These are phyloP conservation scores for Drosophila paramelanica DNA, from an alignment of 2,888 invertebrate genomes.

Conservation along the genomic window DNA sequence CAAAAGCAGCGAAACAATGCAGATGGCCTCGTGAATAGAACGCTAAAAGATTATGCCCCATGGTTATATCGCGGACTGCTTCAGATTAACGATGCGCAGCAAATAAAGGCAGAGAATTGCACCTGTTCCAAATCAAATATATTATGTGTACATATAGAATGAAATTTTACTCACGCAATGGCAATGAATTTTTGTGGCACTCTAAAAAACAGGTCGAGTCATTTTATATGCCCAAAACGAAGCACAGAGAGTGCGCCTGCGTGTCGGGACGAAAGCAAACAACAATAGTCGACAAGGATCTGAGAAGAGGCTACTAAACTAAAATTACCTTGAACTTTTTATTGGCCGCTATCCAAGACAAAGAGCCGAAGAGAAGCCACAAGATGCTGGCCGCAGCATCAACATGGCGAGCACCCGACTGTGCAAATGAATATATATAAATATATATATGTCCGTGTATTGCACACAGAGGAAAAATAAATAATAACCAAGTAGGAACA, in stretches of 20 bases:
- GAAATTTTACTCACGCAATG: not conserved
- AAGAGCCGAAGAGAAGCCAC: constrained; percentile 34
- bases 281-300: constrained; percentile 24
- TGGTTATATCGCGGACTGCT: too few relatives aligned
- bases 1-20: not conserved
- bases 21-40: not conserved
- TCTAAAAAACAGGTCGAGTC: constrained; percentile 2
- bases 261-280: constrained; percentile 36
- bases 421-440: constrained; percentile 3
- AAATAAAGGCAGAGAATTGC: constrained; percentile 18
- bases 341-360: constrained; percentile 46
- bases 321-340: constrained; percentile 65
- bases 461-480: not conserved
- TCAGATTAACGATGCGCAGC: not conserved
- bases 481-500: not conserved
- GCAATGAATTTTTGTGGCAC: not conserved
- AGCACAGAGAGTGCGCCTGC: constrained; percentile 27
- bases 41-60: not conserved
- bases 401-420: constrained; percentile 12
- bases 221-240: not conserved
- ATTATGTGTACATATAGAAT: not conserved
- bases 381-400: constrained; percentile 23
- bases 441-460: not conserved
- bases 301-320: constrained; percentile 38
- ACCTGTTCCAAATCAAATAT: constrained; percentile 48